A percentile compares a stretch with the other conserved stretches of the same genome.
phyloP scores from a whole-genome alignment of 2,888 invertebrate species.

The Chrysolina americana region DNA sequence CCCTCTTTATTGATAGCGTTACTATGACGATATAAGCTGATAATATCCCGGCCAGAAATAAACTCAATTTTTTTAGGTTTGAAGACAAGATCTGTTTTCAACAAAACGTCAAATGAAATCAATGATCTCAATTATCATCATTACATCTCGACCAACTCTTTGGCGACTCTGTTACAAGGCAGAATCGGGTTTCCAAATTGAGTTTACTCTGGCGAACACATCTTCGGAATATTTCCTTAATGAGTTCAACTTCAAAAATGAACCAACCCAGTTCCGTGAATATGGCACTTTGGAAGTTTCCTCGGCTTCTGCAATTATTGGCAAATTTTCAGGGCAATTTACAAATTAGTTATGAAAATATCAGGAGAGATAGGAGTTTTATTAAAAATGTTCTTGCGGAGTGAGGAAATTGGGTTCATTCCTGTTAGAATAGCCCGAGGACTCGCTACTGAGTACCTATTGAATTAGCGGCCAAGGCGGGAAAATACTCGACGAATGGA shows the following conservation, averaged over 20 bases:
- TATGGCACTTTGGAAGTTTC: background rate
- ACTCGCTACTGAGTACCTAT: background rate
- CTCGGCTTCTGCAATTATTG: background rate
- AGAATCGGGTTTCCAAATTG: background rate
- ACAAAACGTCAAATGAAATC: too few species aligned
- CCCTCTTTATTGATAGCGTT: too few species aligned
- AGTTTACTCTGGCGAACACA: background rate
- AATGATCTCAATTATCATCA: too few species aligned
- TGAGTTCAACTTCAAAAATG: slow-evolving; percentile 16
- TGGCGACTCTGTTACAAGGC: background rate
- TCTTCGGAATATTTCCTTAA: background rate
- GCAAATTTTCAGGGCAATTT: background rate
- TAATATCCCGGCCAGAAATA: too few species aligned
- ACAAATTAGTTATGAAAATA: slow-evolving; percentile 3
- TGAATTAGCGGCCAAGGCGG: background rate
- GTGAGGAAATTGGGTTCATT: background rate
- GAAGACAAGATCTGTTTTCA: too few species aligned
- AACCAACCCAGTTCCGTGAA: background rate
- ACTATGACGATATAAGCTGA: too few species aligned
- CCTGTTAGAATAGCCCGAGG: background rate
- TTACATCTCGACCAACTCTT: background rate
- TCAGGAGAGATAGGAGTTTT: background rate
- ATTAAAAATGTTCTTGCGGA: background rate
- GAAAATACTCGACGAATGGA: background rate
- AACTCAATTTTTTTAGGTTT: too few species aligned